Base-by-base conservation (phyloP, 1,140 invertebrate genomes). In the Dolichoris vasculosae region DNA sequence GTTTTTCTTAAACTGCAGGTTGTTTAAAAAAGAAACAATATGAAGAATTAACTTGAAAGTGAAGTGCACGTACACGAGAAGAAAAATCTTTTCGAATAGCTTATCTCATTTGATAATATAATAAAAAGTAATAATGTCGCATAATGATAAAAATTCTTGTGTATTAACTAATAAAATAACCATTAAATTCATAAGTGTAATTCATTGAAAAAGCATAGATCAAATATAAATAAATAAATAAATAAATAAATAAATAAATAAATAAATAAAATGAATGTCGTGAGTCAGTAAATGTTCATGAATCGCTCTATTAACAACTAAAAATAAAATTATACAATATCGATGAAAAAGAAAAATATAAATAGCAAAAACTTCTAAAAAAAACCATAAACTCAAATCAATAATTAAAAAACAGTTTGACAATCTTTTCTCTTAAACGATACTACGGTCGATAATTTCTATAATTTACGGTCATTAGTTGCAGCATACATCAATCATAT, bases 281-380 rank as follows among this genome's bases (percentile, higher is more conserved):
- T 90, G 88, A 87, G 75, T 79, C 59, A 82, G 79, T 90, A 89
- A 86, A 85, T 90, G 88, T 90, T 86, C 85, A 86, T 88, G 79
- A 59, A 59, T 59, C 3, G 26, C 15, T 76, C 48, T 67, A 71
- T 79, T n/a, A 69, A 40, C 63, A 51, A 71, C n/a, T 17, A 59
- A 81, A 73, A 40, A 59, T 69, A 77, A 76, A 77, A 15, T n/a
- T 26, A 67, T 63, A 35, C 30, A 69, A 13, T 81, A 7, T 26
- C 40, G 4, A 67, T 46, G 0, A 46, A 38, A 3, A 48, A 80
- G 26, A 43, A 64, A 64, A 43, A 43, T 26, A 40, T 26, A 43
- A 35, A 7, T 40, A 79, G 2, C 6, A 59, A 63, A 63, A 2
- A 4, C 46, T 51, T 76, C 43, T 30, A 23, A 46, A 69, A 0